These are phyloP conservation scores for Bombylius major DNA, from an alignment of 2,888 invertebrate genomes.

Conservation along the genomic window DNA sequence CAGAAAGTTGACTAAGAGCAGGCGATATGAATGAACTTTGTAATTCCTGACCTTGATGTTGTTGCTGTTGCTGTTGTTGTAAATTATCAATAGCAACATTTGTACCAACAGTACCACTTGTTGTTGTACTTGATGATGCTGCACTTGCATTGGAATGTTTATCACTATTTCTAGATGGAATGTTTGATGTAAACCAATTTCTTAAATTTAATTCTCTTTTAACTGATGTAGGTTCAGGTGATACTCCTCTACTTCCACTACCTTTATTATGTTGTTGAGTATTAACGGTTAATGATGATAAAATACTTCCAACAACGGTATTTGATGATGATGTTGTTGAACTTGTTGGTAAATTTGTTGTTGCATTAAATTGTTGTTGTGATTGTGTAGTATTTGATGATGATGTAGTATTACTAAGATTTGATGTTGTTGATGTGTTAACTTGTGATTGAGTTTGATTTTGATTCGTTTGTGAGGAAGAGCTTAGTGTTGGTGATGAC, in stretches of 20 bases:
- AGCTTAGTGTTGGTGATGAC: constrained; percentile 12
- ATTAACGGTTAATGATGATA: background rate
- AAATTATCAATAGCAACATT: constrained; percentile 15
- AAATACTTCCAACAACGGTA: background rate
- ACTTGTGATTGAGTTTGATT: constrained; percentile 14
- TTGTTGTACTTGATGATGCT: constrained; percentile 6
- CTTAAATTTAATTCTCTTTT: constrained; percentile 24
- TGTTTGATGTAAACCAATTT: constrained; percentile 27
- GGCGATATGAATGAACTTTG: constrained; percentile 34
- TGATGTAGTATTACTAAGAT: background rate
- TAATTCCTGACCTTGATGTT: constrained; percentile 25
- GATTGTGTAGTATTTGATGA: background rate
- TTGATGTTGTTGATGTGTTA: constrained; percentile 10
- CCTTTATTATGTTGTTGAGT: constrained; percentile 9
- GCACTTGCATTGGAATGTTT: constrained; percentile 15
- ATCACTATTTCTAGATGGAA: constrained; percentile 18
- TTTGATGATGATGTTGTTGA: background rate
- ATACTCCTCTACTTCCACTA: constrained; percentile 13
- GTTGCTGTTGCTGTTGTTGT: constrained; percentile 8
- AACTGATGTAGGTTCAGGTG: constrained; percentile 19
- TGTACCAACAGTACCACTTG: constrained; percentile 27
- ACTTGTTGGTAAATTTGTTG: background rate
- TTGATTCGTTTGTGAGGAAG: constrained; percentile 6
- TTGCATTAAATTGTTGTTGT: background rate
- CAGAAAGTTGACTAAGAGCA: constrained; percentile 25